phyloP scores from a whole-genome alignment of 1,140 invertebrate species.

The Halesus radiatus region DNA sequence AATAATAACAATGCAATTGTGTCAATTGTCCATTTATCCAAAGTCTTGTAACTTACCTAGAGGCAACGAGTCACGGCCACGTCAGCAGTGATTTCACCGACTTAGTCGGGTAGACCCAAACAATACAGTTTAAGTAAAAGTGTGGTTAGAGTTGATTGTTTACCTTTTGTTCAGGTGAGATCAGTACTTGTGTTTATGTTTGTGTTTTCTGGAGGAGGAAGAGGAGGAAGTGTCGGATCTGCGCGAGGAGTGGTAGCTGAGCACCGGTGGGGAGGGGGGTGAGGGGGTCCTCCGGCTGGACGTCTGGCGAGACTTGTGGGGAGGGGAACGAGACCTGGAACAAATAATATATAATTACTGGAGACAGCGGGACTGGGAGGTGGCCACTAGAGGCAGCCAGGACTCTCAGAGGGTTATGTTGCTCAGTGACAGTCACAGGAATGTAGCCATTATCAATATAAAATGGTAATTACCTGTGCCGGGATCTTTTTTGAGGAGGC shows the following conservation, averaged over 20 bases:
- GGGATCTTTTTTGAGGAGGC: slow-evolving; percentile 63
- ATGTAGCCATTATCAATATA: too few relatives aligned
- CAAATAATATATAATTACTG: too few relatives aligned
- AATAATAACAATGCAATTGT: background rate
- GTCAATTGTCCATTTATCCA: background rate
- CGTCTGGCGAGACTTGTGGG: slow-evolving; percentile 22
- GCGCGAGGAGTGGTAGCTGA: slow-evolving; percentile 35
- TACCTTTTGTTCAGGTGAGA: background rate
- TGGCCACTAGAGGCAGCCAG: too few relatives aligned
- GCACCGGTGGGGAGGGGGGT: slow-evolving; percentile 23
- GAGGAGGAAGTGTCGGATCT: slow-evolving; percentile 38
- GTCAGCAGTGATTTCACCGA: too few relatives aligned
- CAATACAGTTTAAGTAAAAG: too few relatives aligned
- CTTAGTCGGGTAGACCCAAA: too few relatives aligned
- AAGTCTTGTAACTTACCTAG: too few relatives aligned
- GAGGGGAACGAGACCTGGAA: slow-evolving; percentile 49
- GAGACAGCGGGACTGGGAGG: too few relatives aligned
- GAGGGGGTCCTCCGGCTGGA: slow-evolving; percentile 14
- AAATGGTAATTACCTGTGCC: slow-evolving; percentile 60
- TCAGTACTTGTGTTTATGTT: slow-evolving; percentile 57
- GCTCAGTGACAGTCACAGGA: too few relatives aligned
- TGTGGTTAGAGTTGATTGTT: too few relatives aligned
- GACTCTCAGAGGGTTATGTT: too few relatives aligned
- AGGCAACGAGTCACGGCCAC: too few relatives aligned
- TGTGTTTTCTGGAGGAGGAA: slow-evolving; percentile 53